Evolutionary conservation across 2,113 vertebrate genomes (phyloP).

Genomic region (Lophius piscatorius): DNA sequence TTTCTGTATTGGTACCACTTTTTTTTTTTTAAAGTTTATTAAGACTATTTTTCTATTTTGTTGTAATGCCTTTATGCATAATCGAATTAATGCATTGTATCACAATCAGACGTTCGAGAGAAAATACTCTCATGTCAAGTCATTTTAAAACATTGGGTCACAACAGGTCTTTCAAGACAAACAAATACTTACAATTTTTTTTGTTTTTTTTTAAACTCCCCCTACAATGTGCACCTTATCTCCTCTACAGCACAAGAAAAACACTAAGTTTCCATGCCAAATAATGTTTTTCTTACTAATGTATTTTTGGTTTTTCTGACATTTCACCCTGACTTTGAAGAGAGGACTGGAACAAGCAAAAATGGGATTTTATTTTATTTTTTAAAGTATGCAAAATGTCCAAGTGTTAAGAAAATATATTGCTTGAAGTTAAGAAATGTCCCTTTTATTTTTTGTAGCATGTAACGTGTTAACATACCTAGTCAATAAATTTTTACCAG

Average conservation of each 20-base stretch:
- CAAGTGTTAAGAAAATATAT: slow-evolving; percentile 39
- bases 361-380: slow-evolving; percentile 12
- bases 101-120: no score
- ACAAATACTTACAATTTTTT: slow-evolving; percentile 6
- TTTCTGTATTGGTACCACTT: background rate
- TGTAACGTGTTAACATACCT: slow-evolving; percentile 92
- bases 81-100: no score
- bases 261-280: slow-evolving; percentile 8
- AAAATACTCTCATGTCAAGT: background rate
- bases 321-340: slow-evolving; percentile 16
- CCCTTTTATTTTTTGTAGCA: slow-evolving; percentile 83
- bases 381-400: slow-evolving; percentile 35
- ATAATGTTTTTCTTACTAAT: slow-evolving; percentile 79
- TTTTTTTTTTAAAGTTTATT: background rate
- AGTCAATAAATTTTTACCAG: slow-evolving; percentile 89
- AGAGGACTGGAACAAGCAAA: slow-evolving; percentile 24
- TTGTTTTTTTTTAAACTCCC: slow-evolving; percentile 2
- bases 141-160: slow-evolving; percentile 1
- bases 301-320: slow-evolving; percentile 53
- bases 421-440: slow-evolving; percentile 82
- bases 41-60: slow-evolving; percentile 7
- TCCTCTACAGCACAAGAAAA: slow-evolving; percentile 16
- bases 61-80: no score
- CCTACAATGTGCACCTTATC: slow-evolving; percentile 29
- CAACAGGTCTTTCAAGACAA: background rate